These are phyloP conservation scores for Luperina nickerlii DNA, from an alignment of 2,888 invertebrate species.

Conservation along the genomic window DNA sequence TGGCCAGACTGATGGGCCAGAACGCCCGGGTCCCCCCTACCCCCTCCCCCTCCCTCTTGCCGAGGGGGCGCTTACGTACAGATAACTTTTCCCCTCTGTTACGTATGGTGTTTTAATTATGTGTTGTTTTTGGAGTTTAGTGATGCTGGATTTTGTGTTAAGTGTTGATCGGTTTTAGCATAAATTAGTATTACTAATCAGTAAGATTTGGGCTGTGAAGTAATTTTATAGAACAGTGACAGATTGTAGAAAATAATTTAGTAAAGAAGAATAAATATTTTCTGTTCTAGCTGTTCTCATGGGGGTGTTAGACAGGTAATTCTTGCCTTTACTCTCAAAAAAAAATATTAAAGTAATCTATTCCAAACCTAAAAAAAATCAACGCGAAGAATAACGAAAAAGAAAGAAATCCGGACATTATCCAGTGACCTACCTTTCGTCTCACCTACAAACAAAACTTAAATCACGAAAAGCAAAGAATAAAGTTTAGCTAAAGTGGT, in stretches of 20 bases:
- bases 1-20: slow-evolving; percentile 90
- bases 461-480: slow-evolving; percentile 76
- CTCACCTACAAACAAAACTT: slow-evolving; percentile 72
- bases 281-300: no score
- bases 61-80: slow-evolving; percentile 71
- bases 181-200: background rate
- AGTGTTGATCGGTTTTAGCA: slow-evolving; percentile 36
- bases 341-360: background rate
- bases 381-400: background rate
- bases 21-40: slow-evolving; percentile 76
- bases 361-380: background rate
- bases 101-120: slow-evolving; percentile 85
- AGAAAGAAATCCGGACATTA: background rate
- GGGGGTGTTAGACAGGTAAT: background rate
- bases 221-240: background rate
- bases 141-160: slow-evolving; percentile 41
- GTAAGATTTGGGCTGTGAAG: no score
- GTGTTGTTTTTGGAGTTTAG: slow-evolving; percentile 74
- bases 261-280: accelerated
- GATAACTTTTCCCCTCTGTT: slow-evolving; percentile 78
- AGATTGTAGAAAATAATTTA: background rate
- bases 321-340: background rate
- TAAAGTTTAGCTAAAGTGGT: slow-evolving; percentile 71
- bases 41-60: slow-evolving; percentile 64
- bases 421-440: slow-evolving; percentile 49